Conservation (phyloP, 2,888 invertebrate genomes). For the Hymenopus coronatus region DNA sequence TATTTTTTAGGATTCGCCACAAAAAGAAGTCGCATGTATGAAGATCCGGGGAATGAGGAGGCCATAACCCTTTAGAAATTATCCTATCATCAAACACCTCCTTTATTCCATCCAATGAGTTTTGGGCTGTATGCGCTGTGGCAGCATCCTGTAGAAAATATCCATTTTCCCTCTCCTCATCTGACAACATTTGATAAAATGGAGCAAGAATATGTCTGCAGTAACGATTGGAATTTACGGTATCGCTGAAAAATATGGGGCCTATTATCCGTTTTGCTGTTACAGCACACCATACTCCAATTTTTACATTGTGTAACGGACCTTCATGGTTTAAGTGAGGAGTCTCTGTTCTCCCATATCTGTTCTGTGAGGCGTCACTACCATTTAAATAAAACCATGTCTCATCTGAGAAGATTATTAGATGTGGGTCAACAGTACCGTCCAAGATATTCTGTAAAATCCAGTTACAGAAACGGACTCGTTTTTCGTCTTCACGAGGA, state of each 20-base stretch:
- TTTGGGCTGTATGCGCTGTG: not conserved
- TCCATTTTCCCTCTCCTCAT: not conserved
- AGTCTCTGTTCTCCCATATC: not conserved
- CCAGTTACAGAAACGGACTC: not conserved
- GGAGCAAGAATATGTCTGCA: not conserved
- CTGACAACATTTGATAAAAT: not conserved
- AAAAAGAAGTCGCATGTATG: too few species aligned
- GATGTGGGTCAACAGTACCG: not conserved
- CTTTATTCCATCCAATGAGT: too few species aligned
- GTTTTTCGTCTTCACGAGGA: not conserved
- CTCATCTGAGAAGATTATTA: not conserved
- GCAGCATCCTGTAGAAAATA: not conserved
- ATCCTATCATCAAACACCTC: too few species aligned
- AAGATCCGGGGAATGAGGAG: too few species aligned
- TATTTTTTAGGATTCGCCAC: too few species aligned
- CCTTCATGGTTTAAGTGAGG: not conserved
- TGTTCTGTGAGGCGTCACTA: not conserved
- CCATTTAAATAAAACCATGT: not conserved
- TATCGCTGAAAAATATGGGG: not conserved
- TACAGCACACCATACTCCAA: not conserved
- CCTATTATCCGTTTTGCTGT: not conserved
- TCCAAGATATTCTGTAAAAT: not conserved
- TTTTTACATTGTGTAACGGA: not conserved
- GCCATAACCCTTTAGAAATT: too few species aligned
- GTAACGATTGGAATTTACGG: not conserved